Percentiles rank a stretch among this genome's conserved stretches.
Conservation (phyloP, 2,888 invertebrate species). For the Ochlodes sylvanus region DNA sequence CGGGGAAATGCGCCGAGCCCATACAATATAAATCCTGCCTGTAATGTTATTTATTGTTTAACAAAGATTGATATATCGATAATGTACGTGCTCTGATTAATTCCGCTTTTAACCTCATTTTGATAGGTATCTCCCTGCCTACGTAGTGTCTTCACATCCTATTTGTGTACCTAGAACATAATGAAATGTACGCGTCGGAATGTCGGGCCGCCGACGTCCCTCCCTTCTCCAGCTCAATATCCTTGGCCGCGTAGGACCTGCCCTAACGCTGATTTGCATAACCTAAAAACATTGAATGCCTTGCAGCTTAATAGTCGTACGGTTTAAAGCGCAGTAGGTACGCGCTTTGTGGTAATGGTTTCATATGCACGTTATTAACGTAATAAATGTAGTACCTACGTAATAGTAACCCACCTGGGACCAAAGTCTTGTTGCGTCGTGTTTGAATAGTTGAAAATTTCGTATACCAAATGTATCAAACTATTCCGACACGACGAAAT, state of each 20-base stretch:
- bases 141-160: slow-evolving; percentile 32
- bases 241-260: slow-evolving; percentile 50
- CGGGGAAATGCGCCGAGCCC: background rate
- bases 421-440: too few relatives aligned
- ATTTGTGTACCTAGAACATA: slow-evolving; percentile 37
- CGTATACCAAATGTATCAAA: too few relatives aligned
- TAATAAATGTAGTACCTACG: too few relatives aligned
- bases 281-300: slow-evolving; percentile 41
- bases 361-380: background rate
- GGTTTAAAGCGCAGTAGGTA: background rate
- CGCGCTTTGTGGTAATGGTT: background rate
- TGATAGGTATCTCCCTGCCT: slow-evolving; percentile 30
- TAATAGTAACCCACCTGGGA: too few relatives aligned
- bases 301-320: background rate
- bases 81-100: slow-evolving; percentile 36
- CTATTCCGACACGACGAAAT: too few relatives aligned
- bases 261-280: slow-evolving; percentile 43
- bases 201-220: slow-evolving; percentile 23
- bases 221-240: slow-evolving; percentile 47
- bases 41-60: slow-evolving; percentile 25
- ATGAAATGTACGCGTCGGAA: slow-evolving; percentile 36
- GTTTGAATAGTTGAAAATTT: too few relatives aligned
- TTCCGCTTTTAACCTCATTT: slow-evolving; percentile 31
- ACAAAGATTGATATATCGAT: slow-evolving; percentile 36
- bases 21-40: slow-evolving; percentile 25